Percentiles rank a stretch among this genome's conserved stretches.
phyloP scores from a whole-genome alignment of 2,797 vertebrate genomes.

The Chromobotia macracanthus region DNA sequence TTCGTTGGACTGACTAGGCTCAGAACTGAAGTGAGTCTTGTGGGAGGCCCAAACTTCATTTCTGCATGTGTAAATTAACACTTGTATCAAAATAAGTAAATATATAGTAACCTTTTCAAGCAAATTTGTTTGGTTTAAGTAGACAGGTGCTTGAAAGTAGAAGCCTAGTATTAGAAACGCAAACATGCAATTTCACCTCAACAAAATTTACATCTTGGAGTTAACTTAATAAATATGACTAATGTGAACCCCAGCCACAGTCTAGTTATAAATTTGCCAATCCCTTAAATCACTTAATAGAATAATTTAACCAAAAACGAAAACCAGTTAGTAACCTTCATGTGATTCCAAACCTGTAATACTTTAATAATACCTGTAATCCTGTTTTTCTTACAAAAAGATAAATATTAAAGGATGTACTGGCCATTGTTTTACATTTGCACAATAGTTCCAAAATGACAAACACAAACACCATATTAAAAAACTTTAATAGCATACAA shows the following conservation, averaged over 20 bases:
- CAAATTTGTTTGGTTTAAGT: constrained; percentile 69
- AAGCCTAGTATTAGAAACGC: constrained; percentile 61
- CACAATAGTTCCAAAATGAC: background rate
- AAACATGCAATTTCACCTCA: constrained; percentile 45
- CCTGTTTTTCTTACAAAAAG: background rate
- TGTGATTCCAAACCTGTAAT: background rate
- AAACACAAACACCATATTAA: background rate
- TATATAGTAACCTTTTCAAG: constrained; percentile 69
- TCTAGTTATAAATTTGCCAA: constrained; percentile 24
- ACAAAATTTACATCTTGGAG: constrained; percentile 42
- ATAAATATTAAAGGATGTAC: background rate
- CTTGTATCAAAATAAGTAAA: constrained; percentile 76
- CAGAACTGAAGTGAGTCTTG: constrained; percentile 70
- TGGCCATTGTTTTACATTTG: background rate
- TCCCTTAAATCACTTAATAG: background rate
- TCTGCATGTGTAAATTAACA: constrained; percentile 77
- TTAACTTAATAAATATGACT: constrained; percentile 34
- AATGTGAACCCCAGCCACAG: constrained; percentile 42
- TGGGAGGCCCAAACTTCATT: constrained; percentile 71
- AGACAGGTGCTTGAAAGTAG: constrained; percentile 71
- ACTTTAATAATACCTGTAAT: no score
- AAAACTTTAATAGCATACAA: no score
- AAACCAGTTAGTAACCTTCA: background rate
- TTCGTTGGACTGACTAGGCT: constrained; percentile 74
- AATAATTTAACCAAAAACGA: background rate